Evolutionary conservation across 2,888 invertebrate species (phyloP), one percentile per base, ranked within the genome.

Genomic region (Sminthurinus aureus): DNA sequence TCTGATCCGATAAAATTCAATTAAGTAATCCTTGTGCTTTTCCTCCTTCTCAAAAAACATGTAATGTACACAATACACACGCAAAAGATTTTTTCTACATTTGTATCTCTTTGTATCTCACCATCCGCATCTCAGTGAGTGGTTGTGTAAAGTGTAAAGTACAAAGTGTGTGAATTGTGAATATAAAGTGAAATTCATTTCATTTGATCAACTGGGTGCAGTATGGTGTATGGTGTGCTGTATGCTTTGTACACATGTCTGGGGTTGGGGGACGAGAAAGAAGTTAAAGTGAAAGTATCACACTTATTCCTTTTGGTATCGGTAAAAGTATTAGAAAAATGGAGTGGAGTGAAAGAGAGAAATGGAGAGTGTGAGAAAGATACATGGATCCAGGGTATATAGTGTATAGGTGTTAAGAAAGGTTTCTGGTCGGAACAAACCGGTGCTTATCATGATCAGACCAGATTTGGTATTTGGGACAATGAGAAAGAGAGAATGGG

Each of bases 121-220:
- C 38, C 38, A 38, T 38, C 6, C 6, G 38, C 6, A 38, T 38
- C 38, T 38, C 38, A 38, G 38, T 38, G 38, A 38, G 38, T 38
- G 38, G 38, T 38, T n/a, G n/a, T n/a, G n/a, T n/a, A n/a, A 6
- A 38, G 38, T 38, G 38, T n/a, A n/a, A n/a, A n/a, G 38, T 38
- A n/a, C n/a, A n/a, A n/a, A n/a, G n/a, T 38, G 22, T 69, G 24
- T 12, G 69, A 12, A 24, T 20, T 69, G 69, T 69, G 20, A 69
- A 73, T 73, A 24, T 73, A 73, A 73, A 73, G 22, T 69, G 69
- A 73, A 26, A 11, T 69, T 73, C 24, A 73, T 73, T 73, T 73
- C 11, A 73, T 24, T 73, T 15, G 58, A 58, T 58, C 58, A 18
- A 58, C 58, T 9, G 58, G 58, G 58, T 38, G 38, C 6, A 38